Base-by-base conservation (phyloP, 2,888 invertebrate species). In the Crocallis elinguaria region DNA sequence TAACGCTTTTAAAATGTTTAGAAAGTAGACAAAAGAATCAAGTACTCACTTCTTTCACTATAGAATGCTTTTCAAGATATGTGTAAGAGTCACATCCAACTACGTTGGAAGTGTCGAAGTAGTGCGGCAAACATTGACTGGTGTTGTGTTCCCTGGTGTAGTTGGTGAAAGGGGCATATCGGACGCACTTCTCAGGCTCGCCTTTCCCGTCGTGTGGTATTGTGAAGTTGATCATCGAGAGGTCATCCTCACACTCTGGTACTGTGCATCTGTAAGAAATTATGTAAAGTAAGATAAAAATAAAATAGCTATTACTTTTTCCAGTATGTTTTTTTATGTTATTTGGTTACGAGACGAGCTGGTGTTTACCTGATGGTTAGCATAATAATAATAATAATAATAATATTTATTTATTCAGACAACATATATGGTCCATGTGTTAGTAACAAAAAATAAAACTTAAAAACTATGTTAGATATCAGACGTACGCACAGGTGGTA, bases 41-140 rank as follows among this genome's bases (percentile, higher is more conserved):
- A n/a, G n/a, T 16, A 50, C 77, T 71, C 39, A 90, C 90, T 80
- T 90, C 90, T 65, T 89, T 87, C 1, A 90, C 90, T 44, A 91
- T 89, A 30, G 90, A 90, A 66, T 90, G 87, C 3, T 83, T 77
- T 57, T 91, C 89, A 45, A 84, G 72, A 60, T 90, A 91, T 2
- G 88, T 79, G 27, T 76, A 90, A 0, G 82, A 75, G 17, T 88
- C 84, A 51, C 90, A 91, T 3, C 77, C 75, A 0, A 90, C 74
- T 54, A 81, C 79, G 0, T 70, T 79, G 0, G 85, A 79, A 0
- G 80, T 79, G 52, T 90, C 89, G 53, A 86, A 90, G 58, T 77
- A 75, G 44, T 83, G 77, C 0, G 86, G 84, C 0, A 77, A 60
- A 53, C 90, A 91, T 11, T 67, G 67, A 19, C 74, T 79, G 4